These are phyloP conservation scores for Muricea muricata DNA, from an alignment of 92 coral and sea anemone genomes.

Conservation along the genomic window DNA sequence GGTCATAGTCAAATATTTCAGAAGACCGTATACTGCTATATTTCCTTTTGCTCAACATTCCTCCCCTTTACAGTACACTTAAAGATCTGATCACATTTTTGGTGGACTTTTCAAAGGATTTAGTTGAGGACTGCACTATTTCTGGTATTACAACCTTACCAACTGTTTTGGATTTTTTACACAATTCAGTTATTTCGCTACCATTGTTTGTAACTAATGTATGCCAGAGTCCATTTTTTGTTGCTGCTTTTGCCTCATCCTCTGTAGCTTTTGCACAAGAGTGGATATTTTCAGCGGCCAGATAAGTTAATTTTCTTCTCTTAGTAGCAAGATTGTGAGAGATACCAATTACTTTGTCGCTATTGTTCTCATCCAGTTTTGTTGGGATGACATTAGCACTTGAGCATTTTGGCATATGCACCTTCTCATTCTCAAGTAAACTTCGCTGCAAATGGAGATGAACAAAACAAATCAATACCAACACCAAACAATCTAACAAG, in stretches of 20 bases:
- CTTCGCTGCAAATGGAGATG: neutral
- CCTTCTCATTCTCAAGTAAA: conserved; percentile 7
- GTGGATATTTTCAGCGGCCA: neutral
- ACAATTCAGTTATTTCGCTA: conserved; percentile 9
- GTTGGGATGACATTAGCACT: neutral
- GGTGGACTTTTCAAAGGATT: conserved; percentile 27
- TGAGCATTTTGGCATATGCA: neutral
- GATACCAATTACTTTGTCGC: neutral
- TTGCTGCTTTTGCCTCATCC: neutral
- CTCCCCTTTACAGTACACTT: conserved; percentile 59
- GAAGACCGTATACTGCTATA: conserved; percentile 40
- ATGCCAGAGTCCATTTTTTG: conserved; percentile 25
- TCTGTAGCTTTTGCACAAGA: neutral
- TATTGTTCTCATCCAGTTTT: neutral
- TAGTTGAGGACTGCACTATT: conserved; percentile 27
- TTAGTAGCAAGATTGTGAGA: conserved; percentile 29
- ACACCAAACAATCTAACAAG: too few species aligned
- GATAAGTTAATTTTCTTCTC: conserved; percentile 10
- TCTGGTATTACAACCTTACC: neutral
- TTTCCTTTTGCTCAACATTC: conserved; percentile 56
- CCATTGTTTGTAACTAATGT: neutral
- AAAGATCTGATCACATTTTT: conserved; percentile 52
- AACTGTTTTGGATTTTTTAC: conserved; percentile 2
- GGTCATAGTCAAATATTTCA: conserved; percentile 32
- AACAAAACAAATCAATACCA: too few species aligned